Percentiles rank a stretch among this genome's conserved stretches.
Evolutionary conservation across 2,113 vertebrate species (phyloP).

Genomic region (Coryphaenoides rupestris): DNA sequence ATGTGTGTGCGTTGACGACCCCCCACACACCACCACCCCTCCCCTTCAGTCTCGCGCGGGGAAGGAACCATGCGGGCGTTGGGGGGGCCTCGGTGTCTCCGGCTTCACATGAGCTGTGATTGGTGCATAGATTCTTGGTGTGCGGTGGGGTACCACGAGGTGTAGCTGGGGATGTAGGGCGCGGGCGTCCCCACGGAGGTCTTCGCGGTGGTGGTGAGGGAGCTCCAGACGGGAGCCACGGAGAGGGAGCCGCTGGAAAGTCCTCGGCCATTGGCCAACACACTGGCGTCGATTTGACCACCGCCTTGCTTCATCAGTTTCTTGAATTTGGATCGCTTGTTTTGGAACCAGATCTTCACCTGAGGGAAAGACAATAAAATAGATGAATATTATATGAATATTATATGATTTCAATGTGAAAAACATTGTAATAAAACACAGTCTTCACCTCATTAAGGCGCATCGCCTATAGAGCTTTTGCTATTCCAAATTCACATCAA

Average conservation of each 20-base stretch:
- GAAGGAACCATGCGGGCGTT: slow-evolving; percentile 43
- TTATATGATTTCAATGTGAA: not conserved
- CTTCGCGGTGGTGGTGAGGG: slow-evolving; percentile 84
- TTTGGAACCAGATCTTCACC: slow-evolving; percentile 98
- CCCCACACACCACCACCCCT: too few species aligned
- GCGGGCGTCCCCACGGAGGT: slow-evolving; percentile 81
- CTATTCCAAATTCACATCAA: not conserved
- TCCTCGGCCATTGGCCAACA: slow-evolving; percentile 85
- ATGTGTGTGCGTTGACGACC: slow-evolving; percentile 71
- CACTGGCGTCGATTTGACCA: slow-evolving; percentile 84
- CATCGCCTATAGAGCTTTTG: not conserved
- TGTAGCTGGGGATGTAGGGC: slow-evolving; percentile 97
- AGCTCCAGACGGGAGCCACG: slow-evolving; percentile 90
- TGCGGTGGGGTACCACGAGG: slow-evolving; percentile 94
- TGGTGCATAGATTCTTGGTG: slow-evolving; percentile 99
- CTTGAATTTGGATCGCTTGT: slow-evolving; percentile 96
- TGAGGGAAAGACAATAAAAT: slow-evolving; percentile 41
- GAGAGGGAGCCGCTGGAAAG: slow-evolving; percentile 87
- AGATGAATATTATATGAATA: not conserved
- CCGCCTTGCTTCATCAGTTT: slow-evolving; percentile 94
- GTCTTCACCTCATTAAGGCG: not conserved
- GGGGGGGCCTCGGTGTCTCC: slow-evolving; percentile 46
- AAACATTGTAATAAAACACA: not conserved
- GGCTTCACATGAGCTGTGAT: slow-evolving; percentile 95
- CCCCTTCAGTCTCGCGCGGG: not conserved